These are phyloP conservation scores for Galemys pyrenaicus DNA, from an alignment of 2,113 vertebrate species.

Conservation along the genomic window DNA sequence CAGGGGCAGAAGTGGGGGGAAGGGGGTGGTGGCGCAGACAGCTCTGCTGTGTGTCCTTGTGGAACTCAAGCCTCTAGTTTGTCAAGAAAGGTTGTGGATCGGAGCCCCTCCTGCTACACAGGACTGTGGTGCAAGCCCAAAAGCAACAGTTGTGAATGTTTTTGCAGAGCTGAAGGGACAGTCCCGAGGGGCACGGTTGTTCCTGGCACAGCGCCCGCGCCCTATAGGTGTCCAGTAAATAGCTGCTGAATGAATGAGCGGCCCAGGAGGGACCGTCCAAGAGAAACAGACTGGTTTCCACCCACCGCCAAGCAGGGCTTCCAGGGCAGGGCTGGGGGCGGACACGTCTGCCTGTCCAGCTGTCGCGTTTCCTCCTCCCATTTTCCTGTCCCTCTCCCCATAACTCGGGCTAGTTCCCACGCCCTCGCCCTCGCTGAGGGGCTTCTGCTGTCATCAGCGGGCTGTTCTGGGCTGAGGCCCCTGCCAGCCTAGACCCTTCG, in stretches of 20 bases:
- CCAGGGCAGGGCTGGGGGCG: conserved; percentile 70
- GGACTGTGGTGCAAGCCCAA: background rate
- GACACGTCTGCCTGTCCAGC: conserved; percentile 22
- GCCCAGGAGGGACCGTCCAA: conserved; percentile 63
- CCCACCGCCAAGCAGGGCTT: conserved; percentile 47
- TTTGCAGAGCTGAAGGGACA: conserved; percentile 58
- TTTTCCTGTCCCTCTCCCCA: conserved; percentile 61
- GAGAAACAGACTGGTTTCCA: conserved; percentile 71
- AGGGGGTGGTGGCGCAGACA: no score
- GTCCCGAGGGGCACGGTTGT: conserved; percentile 55
- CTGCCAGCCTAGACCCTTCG: background rate
- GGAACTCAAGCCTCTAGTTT: background rate
- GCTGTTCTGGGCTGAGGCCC: conserved; percentile 24
- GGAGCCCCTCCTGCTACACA: background rate
- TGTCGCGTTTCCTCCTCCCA: background rate
- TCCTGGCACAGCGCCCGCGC: conserved; percentile 62
- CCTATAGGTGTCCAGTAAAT: conserved; percentile 74
- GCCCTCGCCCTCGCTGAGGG: conserved; percentile 7
- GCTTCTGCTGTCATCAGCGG: background rate
- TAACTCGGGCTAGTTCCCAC: conserved; percentile 46
- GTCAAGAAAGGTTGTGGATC: background rate
- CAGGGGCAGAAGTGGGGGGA: background rate
- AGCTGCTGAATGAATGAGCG: conserved; percentile 67
- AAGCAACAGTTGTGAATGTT: conserved; percentile 17
- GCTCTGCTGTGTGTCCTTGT: no score